Base-by-base conservation (phyloP, 2,797 vertebrate genomes). In the Lutjanus argentimaculatus region DNA sequence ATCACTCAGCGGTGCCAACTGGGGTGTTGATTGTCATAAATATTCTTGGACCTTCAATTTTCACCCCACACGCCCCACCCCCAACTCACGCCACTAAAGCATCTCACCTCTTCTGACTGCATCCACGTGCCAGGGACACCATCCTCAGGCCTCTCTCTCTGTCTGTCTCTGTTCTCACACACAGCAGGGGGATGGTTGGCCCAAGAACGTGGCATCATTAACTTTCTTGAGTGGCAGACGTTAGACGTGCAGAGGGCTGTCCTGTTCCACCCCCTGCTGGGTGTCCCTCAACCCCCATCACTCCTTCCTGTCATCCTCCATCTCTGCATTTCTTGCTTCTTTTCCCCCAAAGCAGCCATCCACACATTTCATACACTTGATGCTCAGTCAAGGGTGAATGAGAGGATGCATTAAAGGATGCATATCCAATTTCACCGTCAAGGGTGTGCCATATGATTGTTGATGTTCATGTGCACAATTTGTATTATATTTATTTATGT, bases 21-120 rank as follows among this genome's bases (percentile, higher is more conserved):
- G 91, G 94, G 95, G 94, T 93, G 93, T 95, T 96, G 96, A 97
- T 97, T 97, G 96, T 97, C 95, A 97, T 95, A 95, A 97, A 96
- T 97, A 95, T 86, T 91, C 91, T 93, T 91, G 66, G 75, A 83
- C 75, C 82, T 87, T 74, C 48, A 74, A 83, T 91, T 87, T 93
- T 79, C 40, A 80, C 86, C 30, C 91, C 62, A 11, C 9, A 52
- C 3, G 11, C 45, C 75, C 73, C 36, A 61, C 81, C 61, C 69
- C 67, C 75, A 64, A 49, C 67, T 67, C 46, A 40, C 7, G 88
- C 52, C 1, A 49, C 88, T 53, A 74, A 43, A 88, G 46, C 61
- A 65, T 89, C 85, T 91, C 87, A 82, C 81, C 84, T 91, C 90
- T 86, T 73, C 42, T 77, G 73, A 77, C 86, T 90, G 66, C 80